Evolutionary conservation across 2,113 vertebrate genomes (phyloP).

Genomic region (Alosa alosa): DNA sequence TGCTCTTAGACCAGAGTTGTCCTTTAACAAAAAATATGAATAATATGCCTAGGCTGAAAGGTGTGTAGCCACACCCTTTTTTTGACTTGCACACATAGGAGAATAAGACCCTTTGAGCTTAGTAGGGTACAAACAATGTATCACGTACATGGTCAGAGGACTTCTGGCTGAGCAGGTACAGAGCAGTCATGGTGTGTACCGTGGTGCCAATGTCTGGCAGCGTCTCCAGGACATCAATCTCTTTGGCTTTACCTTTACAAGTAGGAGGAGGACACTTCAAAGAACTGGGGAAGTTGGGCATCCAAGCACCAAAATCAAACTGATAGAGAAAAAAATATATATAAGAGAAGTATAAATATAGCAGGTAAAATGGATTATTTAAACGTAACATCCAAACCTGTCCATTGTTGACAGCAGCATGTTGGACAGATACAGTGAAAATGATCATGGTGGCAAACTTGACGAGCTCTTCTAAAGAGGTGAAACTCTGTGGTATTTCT

Average conservation of each 20-base stretch:
- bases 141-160: conserved; percentile 58
- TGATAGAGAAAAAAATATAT: conserved; percentile 14
- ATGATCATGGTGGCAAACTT: conserved; percentile 67
- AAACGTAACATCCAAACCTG: conserved; percentile 52
- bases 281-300: conserved; percentile 58
- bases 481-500: conserved; percentile 58
- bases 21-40: too few relatives aligned
- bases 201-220: conserved; percentile 49
- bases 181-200: conserved; percentile 29
- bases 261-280: conserved; percentile 58
- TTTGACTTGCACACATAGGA: too few relatives aligned
- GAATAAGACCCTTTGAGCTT: too few relatives aligned
- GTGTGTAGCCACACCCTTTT: too few relatives aligned
- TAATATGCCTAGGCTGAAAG: too few relatives aligned
- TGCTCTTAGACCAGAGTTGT: too few relatives aligned
- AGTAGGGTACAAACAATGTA: neutral
- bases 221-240: conserved; percentile 45
- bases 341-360: neutral
- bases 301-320: conserved; percentile 62
- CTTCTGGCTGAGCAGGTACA: conserved; percentile 57
- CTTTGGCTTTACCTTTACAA: conserved; percentile 47
- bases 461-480: conserved; percentile 41
- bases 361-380: neutral
- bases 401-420: conserved; percentile 58
- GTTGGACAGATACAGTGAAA: conserved; percentile 57